phyloP scores from a whole-genome alignment of 2,888 invertebrate genomes.

The Vannuccia rotundouncinata region DNA sequence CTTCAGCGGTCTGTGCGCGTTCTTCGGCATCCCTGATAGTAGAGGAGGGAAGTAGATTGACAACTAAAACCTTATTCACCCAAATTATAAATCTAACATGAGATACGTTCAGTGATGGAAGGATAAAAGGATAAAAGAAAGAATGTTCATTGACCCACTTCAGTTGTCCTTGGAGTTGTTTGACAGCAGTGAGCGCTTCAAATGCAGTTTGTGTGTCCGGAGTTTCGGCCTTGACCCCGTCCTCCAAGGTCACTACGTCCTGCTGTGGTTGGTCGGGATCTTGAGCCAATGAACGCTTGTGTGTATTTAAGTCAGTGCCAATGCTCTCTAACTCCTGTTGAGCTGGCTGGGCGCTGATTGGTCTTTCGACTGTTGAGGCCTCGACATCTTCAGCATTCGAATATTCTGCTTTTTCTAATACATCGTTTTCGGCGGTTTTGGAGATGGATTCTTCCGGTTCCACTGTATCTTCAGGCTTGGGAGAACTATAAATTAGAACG shows the following conservation, averaged over 20 bases:
- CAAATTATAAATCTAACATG: too few species aligned
- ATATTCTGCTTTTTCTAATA: too few species aligned
- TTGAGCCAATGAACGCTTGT: conserved; percentile 44
- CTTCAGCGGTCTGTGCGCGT: background rate
- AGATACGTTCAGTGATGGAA: too few species aligned
- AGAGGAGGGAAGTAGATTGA: too few species aligned
- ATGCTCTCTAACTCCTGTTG: conserved; percentile 44
- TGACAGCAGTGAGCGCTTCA: conserved; percentile 50
- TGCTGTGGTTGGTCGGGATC: conserved; percentile 29
- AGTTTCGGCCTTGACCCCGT: conserved; percentile 29
- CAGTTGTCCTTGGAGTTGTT: conserved; percentile 45
- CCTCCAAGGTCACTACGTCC: conserved; percentile 27
- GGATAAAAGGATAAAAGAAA: too few species aligned
- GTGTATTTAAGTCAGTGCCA: conserved; percentile 51
- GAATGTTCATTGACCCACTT: background rate
- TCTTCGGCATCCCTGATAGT: background rate
- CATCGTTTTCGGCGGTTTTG: too few species aligned
- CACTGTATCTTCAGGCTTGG: too few species aligned
- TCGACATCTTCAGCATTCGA: background rate
- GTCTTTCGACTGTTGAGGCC: background rate
- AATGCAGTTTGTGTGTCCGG: conserved; percentile 50
- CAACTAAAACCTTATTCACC: too few species aligned
- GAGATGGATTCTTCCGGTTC: too few species aligned
- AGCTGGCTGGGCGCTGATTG: background rate
- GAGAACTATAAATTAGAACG: too few species aligned